phyloP scores from a whole-genome alignment of 2,888 invertebrate species.

The Oegoconia quadripuncta region DNA sequence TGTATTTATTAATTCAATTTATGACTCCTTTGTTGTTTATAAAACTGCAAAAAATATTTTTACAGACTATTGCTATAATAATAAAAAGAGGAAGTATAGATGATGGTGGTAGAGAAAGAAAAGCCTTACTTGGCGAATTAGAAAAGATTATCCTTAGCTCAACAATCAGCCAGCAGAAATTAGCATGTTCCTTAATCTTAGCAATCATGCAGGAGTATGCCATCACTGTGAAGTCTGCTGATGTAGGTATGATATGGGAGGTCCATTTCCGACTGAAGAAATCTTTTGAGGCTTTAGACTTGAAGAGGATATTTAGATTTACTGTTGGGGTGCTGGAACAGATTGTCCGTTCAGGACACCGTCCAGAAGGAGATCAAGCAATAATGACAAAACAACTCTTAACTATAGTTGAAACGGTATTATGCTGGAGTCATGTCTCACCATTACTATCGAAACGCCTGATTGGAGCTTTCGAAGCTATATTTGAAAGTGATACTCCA shows the following conservation, averaged over 20 bases:
- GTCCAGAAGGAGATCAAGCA: slow-evolving; percentile 71
- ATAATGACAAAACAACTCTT: slow-evolving; percentile 83
- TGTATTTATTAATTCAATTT: background rate
- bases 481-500: slow-evolving; percentile 83
- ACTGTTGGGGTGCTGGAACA: slow-evolving; percentile 67
- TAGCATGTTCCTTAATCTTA: slow-evolving; percentile 90
- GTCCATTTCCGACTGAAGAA: slow-evolving; percentile 90
- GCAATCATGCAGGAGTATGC: slow-evolving; percentile 94
- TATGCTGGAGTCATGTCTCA: slow-evolving; percentile 90
- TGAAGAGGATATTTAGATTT: slow-evolving; percentile 86
- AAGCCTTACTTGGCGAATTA: slow-evolving; percentile 84
- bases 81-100: slow-evolving; percentile 90
- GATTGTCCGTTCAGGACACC: slow-evolving; percentile 62
- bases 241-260: slow-evolving; percentile 93
- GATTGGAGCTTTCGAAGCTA: slow-evolving; percentile 84
- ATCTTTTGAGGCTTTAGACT: slow-evolving; percentile 88
- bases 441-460: slow-evolving; percentile 82
- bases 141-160: slow-evolving; percentile 90
- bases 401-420: slow-evolving; percentile 87
- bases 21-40: background rate
- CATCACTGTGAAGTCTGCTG: slow-evolving; percentile 89
- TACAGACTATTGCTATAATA: slow-evolving; percentile 90
- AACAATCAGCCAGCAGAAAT: slow-evolving; percentile 85
- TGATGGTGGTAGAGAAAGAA: slow-evolving; percentile 83
- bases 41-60: slow-evolving; percentile 29